Base-by-base conservation (phyloP, 2,113 vertebrate genomes). In the Lonchura striata region DNA sequence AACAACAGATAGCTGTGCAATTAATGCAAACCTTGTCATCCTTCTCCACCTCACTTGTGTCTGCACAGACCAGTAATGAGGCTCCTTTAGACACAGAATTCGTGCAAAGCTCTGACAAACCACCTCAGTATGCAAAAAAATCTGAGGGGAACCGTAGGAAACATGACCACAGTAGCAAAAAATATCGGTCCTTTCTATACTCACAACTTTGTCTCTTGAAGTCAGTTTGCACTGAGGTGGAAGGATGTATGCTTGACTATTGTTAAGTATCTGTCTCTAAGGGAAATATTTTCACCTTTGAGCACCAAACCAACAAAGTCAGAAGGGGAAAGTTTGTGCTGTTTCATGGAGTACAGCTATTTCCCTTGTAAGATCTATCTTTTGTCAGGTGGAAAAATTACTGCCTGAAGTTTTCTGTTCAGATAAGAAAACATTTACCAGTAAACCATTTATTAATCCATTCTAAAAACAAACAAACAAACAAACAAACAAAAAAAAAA, bases 1-100 rank as follows among this genome's bases (percentile, higher is more conserved):
- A 97, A 97, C 92, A 97, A 94, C 91, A 97, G 95, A 98, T 96
- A 97, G 96, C 90, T 95, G 66, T 89, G 95, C 96, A 97, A 97
- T 98, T 97, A 98, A 97, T 97, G 94, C 92, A 98, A 95, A 85
- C 81, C 82, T 52, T 95, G 97, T 96, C 97, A 97, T 86, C 92
- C 65, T 96, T 94, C 88, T 91, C 97, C 90, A 96, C 95, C 97
- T 97, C 57, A 10, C 94, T 95, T 77, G 11, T 96, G 92, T 97
- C 84, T 88, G 88, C 75, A 63, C 69, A 96, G 90, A 93, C 86
- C 94, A 95, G 90, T 97, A 98, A 97, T 97, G 97, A 98, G 96
- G 64, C 33, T 84, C 37, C 75, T 97, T 88, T 80, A 89, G 79
- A 93, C 69, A 90, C 11, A 69, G 70, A 96, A 59, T 92, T 56